These are phyloP conservation scores for Anguilla marmorata DNA, from an alignment of 2,797 vertebrate species.

Conservation along the genomic window DNA sequence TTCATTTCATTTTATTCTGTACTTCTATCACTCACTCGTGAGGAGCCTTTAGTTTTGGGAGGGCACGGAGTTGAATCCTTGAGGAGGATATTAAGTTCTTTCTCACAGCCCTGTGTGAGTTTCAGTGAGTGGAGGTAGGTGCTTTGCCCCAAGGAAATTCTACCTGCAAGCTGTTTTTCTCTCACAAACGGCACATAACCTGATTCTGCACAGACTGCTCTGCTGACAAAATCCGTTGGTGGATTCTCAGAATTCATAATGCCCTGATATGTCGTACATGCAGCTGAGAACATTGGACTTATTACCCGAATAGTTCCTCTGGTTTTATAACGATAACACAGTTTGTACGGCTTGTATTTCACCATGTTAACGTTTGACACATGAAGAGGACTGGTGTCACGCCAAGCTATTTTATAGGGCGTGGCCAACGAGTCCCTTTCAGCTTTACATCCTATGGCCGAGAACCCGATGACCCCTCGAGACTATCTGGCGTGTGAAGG, in stretches of 20 bases:
- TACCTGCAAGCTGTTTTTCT: constrained; percentile 5
- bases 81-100: not conserved
- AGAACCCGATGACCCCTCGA: not conserved
- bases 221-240: not conserved
- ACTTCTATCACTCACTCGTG: not conserved
- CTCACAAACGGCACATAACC: not conserved
- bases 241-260: constrained; percentile 3
- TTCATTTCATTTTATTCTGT: not conserved
- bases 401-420: not conserved
- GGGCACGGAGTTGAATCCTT: not conserved
- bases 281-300: not conserved
- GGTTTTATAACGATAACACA: not conserved
- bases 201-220: constrained; percentile 1
- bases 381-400: not conserved
- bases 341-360: not conserved
- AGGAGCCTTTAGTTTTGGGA: not conserved
- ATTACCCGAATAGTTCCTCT: not conserved
- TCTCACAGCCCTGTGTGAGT: not conserved
- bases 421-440: not conserved
- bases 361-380: not conserved
- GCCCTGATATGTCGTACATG: not conserved
- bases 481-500: not conserved
- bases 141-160: not conserved
- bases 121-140: not conserved
- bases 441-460: not conserved